phyloP scores from a whole-genome alignment of 2,113 vertebrate genomes.

The Petrocephalus zakoni region DNA sequence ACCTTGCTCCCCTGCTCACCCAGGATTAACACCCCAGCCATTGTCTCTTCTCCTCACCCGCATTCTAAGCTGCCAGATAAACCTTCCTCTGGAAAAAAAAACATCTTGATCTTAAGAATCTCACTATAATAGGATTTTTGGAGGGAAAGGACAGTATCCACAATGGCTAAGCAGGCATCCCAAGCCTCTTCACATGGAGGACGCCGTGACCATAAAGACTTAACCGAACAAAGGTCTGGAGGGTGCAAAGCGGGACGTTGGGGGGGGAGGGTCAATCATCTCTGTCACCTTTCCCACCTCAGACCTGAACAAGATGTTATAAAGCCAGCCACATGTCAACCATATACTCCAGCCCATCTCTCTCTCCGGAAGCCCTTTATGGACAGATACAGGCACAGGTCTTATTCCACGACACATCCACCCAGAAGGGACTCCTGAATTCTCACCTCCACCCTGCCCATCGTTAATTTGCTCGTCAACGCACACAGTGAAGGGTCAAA shows the following conservation, averaged over 20 bases:
- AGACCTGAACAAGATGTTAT: background rate
- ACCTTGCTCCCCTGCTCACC: background rate
- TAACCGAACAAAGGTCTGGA: background rate
- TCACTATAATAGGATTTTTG: conserved; percentile 30
- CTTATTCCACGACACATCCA: too few relatives aligned
- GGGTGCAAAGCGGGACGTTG: background rate
- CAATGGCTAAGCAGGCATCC: conserved; percentile 17
- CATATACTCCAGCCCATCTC: background rate
- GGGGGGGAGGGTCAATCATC: background rate
- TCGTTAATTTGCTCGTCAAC: background rate
- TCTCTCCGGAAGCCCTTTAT: background rate
- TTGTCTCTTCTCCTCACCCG: conserved; percentile 20
- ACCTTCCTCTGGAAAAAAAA: conserved; percentile 8
- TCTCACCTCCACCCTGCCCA: background rate
- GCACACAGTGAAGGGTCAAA: background rate
- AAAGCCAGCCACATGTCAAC: background rate
- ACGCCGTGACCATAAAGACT: background rate
- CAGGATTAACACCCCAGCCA: conserved; percentile 21
- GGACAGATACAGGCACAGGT: background rate
- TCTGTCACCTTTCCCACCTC: conserved; percentile 15
- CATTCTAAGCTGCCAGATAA: conserved; percentile 18
- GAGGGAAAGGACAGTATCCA: conserved; percentile 13
- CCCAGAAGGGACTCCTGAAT: background rate
- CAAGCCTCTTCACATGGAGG: conserved; percentile 3
- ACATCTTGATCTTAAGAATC: conserved; percentile 17